phyloP scores from a whole-genome alignment of 2,797 vertebrate genomes.

The Percopsis omiscomaycus region DNA sequence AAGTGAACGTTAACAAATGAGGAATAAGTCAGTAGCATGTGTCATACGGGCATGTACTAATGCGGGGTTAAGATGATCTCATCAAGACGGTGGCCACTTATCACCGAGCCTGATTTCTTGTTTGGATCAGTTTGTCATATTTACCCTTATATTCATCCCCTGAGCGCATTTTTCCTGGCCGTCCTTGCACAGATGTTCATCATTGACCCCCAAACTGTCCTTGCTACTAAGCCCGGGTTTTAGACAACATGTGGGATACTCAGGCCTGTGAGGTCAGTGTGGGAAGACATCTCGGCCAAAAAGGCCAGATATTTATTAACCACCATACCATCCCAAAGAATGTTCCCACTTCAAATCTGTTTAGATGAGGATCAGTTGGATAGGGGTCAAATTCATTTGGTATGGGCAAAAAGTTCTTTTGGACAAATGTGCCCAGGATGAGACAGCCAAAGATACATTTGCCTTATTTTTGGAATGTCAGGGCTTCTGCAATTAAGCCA shows the following conservation, averaged over 20 bases:
- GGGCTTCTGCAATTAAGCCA: conserved; percentile 71
- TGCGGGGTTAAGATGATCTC: too few relatives aligned
- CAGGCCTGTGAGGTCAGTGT: conserved; percentile 70
- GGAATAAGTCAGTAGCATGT: conserved; percentile 53
- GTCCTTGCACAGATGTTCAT: conserved; percentile 43
- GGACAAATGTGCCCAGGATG: conserved; percentile 69
- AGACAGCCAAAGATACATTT: conserved; percentile 74
- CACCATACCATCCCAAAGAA: conserved; percentile 77
- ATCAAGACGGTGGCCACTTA: too few relatives aligned
- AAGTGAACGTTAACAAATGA: conserved; percentile 25
- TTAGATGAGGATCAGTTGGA: conserved; percentile 81
- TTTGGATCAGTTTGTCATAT: too few relatives aligned
- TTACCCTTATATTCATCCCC: background rate
- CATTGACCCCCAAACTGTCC: conserved; percentile 21
- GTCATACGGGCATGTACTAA: background rate
- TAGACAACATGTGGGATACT: conserved; percentile 33
- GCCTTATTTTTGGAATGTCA: conserved; percentile 77
- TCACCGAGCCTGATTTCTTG: too few relatives aligned
- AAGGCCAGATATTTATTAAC: conserved; percentile 78
- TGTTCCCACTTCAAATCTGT: conserved; percentile 81
- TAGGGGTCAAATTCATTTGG: conserved; percentile 75
- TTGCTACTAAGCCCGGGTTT: conserved; percentile 30
- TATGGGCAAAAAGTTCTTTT: conserved; percentile 65
- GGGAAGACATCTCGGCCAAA: conserved; percentile 77
- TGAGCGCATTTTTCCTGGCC: conserved; percentile 30